These are phyloP conservation scores for Dicyrtoma fusca DNA, from an alignment of 2,888 invertebrate genomes.

Conservation along the genomic window DNA sequence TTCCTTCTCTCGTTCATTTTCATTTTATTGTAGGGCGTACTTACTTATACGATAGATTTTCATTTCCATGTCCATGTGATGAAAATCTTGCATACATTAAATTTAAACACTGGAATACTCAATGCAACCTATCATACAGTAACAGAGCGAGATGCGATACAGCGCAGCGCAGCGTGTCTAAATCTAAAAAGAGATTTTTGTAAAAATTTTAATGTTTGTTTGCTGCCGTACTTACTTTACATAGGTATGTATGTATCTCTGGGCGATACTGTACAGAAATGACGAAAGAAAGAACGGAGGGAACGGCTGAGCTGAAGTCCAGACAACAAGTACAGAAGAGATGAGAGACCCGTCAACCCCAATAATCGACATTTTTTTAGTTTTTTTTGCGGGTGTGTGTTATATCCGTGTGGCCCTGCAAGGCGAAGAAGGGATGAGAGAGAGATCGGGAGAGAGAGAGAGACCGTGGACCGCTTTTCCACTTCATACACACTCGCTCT, in stretches of 20 bases:
- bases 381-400: conserved; percentile 18
- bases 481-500: conserved; percentile 3
- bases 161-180: not conserved
- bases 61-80: too few relatives aligned
- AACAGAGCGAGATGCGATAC: too few relatives aligned
- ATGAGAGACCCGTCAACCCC: conserved; percentile 15
- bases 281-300: too few relatives aligned
- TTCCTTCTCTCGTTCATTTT: too few relatives aligned
- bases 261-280: not conserved
- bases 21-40: too few relatives aligned
- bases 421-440: not conserved
- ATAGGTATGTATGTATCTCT: not conserved
- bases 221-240: not conserved
- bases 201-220: not conserved
- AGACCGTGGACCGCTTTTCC: not conserved
- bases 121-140: too few relatives aligned
- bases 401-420: too few relatives aligned
- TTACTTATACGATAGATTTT: not conserved
- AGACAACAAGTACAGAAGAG: not conserved
- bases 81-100: not conserved
- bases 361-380: conserved; percentile 24
- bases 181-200: not conserved
- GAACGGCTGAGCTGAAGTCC: too few relatives aligned
- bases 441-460: too few relatives aligned
- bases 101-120: not conserved